phyloP scores from a whole-genome alignment of 2,888 invertebrate species.

The Sinelater perroti region DNA sequence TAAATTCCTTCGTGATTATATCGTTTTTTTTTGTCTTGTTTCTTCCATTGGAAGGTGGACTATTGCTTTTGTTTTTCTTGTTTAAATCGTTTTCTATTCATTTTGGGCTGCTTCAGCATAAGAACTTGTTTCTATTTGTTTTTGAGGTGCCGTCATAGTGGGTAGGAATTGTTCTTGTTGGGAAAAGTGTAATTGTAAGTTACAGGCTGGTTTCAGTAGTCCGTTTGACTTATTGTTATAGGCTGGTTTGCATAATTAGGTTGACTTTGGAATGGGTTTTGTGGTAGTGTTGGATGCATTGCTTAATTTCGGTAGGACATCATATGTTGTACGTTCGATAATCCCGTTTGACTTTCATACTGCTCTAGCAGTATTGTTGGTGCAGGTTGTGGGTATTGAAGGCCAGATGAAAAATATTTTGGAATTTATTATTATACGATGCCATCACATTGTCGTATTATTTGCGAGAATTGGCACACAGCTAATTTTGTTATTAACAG shows the following conservation, averaged over 20 bases:
- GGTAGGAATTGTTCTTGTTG: conserved; percentile 5
- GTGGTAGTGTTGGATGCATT: conserved; percentile 3
- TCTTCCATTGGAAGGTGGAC: conserved; percentile 3
- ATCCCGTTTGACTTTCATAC: conserved; percentile 4
- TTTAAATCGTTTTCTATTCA: conserved; percentile 3
- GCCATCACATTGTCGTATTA: not conserved
- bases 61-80: conserved; percentile 10
- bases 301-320: not conserved
- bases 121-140: conserved; percentile 8
- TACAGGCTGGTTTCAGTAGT: conserved; percentile 10
- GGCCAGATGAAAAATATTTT: not conserved
- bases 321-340: conserved; percentile 4
- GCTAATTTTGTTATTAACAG: not conserved
- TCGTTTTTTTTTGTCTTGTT: conserved; percentile 2
- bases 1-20: conserved; percentile 1
- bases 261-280: conserved; percentile 6
- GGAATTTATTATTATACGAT: not conserved
- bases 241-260: conserved; percentile 7
- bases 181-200: conserved; percentile 7
- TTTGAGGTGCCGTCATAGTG: conserved; percentile 5
- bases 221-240: conserved; percentile 3
- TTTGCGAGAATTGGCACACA: conserved; percentile 3
- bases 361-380: not conserved
- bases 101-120: conserved; percentile 4
- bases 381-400: conserved; percentile 1